Evolutionary conservation across 2,797 vertebrate genomes (phyloP), one percentile per base, ranked within the genome.

Genomic region (Falco cherrug): DNA sequence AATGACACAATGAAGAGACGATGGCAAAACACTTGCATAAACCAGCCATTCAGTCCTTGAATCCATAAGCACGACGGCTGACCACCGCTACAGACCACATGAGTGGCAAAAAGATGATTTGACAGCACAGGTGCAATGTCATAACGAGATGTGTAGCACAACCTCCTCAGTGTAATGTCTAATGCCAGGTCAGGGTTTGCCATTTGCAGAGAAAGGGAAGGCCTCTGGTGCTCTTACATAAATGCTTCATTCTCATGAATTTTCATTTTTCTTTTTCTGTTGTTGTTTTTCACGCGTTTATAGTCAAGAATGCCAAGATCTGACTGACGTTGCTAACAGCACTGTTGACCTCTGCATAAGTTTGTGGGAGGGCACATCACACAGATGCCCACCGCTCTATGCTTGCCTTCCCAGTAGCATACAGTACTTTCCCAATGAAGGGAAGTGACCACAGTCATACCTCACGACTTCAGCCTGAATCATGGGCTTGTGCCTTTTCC

Each of bases 11-110:
- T 53, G n/a, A 69, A 69, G 60, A 65, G n/a, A 63, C 41, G 45
- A 71, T 31, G 43, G n/a, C 84, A 41, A 67, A 93, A 74, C 9
- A 16, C 33, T 59, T 24, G 15, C 53, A 70, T n/a, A 59, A 70
- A 74, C 5, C 48, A 86, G 41, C 51, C 12, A 9, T 63, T 85
- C 63, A 63, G 41, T 48, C 59, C 63, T 53, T 57, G 51, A 85
- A 39, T 22, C 26, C 24, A 0, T 33, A 59, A 68, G 14, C 0
- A 0, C 50, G 67, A 68, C 20, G 74, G 57, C 41, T 14, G 3
- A 25, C 33, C 51, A 54, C 21, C 26, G 17, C n/a, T 37, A 22
- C 39, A 59, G 84, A 47, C 24, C 28, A 13, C n/a, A 31, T 13
- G 16, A 29, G 25, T 31, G 26, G 41, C 59, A 41, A 69, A 69